A percentile compares a stretch with the other conserved stretches of the same genome.
Evolutionary conservation across 2,888 invertebrate genomes (phyloP).

Genomic region (Oxystoma pomonae): DNA sequence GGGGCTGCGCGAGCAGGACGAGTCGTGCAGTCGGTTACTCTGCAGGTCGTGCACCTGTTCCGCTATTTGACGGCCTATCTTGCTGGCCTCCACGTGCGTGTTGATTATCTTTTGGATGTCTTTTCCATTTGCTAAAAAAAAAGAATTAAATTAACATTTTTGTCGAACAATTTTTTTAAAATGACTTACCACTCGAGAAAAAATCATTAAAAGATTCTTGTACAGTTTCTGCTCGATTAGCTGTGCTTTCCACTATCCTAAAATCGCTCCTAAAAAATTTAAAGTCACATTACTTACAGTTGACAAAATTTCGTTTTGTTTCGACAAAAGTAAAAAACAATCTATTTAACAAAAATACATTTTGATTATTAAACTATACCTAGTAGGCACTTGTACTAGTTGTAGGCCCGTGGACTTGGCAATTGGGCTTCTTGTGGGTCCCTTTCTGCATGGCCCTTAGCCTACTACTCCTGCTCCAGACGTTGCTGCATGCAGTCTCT

Average conservation of each 20-base stretch:
- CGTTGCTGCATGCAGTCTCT: too few species aligned
- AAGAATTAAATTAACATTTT: background rate
- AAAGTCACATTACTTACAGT: background rate
- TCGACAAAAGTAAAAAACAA: too few species aligned
- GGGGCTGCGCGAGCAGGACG: background rate
- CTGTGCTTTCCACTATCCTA: conserved; percentile 50
- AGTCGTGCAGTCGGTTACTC: conserved; percentile 39
- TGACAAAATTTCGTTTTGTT: background rate
- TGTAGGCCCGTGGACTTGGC: too few species aligned
- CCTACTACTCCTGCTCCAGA: too few species aligned
- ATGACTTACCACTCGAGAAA: conserved; percentile 51
- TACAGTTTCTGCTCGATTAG: conserved; percentile 46
- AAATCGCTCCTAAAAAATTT: conserved; percentile 51
- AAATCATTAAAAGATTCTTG: conserved; percentile 52
- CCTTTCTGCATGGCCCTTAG: too few species aligned
- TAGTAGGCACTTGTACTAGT: too few species aligned
- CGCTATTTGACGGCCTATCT: conserved; percentile 80
- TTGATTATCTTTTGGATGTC: conserved; percentile 69
- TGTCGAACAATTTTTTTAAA: background rate
- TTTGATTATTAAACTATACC: too few species aligned
- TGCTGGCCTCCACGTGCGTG: conserved; percentile 76
- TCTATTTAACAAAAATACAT: too few species aligned
- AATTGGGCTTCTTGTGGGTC: too few species aligned
- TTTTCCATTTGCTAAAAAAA: conserved; percentile 49
- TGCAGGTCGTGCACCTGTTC: conserved; percentile 67